Conservation (phyloP, 2,113 vertebrate genomes). For the Misgurnus anguillicaudatus region DNA sequence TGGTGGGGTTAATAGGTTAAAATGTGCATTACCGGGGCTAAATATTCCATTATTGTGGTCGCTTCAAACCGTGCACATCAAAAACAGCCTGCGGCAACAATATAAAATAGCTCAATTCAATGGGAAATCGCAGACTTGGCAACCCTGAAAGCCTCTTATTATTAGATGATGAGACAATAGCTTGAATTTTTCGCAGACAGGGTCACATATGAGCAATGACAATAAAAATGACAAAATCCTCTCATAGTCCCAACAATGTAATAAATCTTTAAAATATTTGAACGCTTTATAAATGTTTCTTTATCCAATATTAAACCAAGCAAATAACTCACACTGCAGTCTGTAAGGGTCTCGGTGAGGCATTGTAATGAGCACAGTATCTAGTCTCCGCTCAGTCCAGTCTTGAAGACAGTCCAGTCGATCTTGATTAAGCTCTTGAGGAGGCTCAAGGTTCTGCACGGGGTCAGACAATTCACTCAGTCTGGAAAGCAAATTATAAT, state of each 20-base stretch:
- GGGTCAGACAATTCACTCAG: slow-evolving; percentile 31
- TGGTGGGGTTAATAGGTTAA: too few species aligned
- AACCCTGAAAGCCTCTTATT: too few species aligned
- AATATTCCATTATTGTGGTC: too few species aligned
- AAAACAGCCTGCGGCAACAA: too few species aligned
- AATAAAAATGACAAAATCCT: not conserved
- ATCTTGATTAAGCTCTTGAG: slow-evolving; percentile 63
- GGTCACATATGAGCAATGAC: not conserved
- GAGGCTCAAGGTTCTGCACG: slow-evolving; percentile 55
- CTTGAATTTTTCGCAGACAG: too few species aligned
- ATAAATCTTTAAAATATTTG: not conserved
- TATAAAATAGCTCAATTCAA: too few species aligned
- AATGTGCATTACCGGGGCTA: too few species aligned
- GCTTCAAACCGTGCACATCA: too few species aligned
- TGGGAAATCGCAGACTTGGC: too few species aligned
- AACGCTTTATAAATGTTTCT: not conserved
- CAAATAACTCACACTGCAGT: slow-evolving; percentile 68
- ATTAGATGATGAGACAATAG: too few species aligned
- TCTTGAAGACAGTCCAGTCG: slow-evolving; percentile 66
- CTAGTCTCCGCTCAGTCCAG: slow-evolving; percentile 70
- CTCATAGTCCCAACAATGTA: not conserved
- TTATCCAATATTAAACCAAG: not conserved
- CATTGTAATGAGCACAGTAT: slow-evolving; percentile 60
- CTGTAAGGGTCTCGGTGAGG: slow-evolving; percentile 70
- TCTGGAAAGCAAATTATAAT: slow-evolving; percentile 30